These are phyloP conservation scores for Bombus confusus DNA, from an alignment of 1,140 invertebrate species.

Conservation along the genomic window DNA sequence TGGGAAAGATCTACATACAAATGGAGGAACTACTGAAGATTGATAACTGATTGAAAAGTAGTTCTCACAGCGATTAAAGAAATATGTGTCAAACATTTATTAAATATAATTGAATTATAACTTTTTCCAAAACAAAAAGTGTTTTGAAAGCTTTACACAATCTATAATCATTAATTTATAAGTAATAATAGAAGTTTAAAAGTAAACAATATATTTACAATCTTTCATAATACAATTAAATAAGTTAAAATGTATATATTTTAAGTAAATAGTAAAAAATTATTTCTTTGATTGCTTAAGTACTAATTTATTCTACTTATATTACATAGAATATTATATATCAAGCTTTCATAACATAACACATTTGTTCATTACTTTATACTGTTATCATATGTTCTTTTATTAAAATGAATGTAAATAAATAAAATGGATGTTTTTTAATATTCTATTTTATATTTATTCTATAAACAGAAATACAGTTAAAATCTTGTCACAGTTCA, in stretches of 20 bases:
- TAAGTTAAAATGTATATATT: slow-evolving; percentile 3
- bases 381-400: background rate
- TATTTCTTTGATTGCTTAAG: background rate
- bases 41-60: slow-evolving; percentile 11
- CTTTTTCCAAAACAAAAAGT: slow-evolving; percentile 6
- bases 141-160: slow-evolving; percentile 8
- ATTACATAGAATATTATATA: background rate
- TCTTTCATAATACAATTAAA: background rate
- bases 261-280: background rate
- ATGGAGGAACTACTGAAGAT: slow-evolving; percentile 1
- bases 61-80: background rate
- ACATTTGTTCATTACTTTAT: background rate
- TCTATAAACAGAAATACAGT: background rate
- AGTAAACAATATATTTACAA: background rate
- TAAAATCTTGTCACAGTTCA: background rate
- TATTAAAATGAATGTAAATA: slow-evolving; percentile 34
- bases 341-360: background rate
- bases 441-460: slow-evolving; percentile 4
- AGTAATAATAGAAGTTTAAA: background rate
- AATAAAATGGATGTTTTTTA: slow-evolving; percentile 4
- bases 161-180: slow-evolving; percentile 15
- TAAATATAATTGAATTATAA: slow-evolving; percentile 22
- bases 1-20: slow-evolving; percentile 30
- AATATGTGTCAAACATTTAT: slow-evolving; percentile 31
- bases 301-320: slow-evolving; percentile 13